Evolutionary conservation across 2,113 vertebrate species (phyloP).

Genomic region (Dasyurus viverrinus): DNA sequence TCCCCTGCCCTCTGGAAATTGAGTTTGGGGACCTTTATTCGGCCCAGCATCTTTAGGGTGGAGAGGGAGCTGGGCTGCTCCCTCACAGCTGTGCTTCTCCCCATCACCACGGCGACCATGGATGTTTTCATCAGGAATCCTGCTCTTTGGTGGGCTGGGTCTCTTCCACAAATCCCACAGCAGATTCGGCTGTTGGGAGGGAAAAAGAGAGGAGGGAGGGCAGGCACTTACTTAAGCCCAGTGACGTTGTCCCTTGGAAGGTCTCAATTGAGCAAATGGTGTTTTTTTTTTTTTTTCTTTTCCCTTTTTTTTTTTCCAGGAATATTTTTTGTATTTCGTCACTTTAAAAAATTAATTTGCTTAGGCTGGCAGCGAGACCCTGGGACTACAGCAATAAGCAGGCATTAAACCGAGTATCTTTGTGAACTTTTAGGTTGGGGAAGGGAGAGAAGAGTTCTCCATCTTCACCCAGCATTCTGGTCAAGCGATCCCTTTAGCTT

Average conservation of each 20-base stretch:
- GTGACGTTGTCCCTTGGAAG: neutral
- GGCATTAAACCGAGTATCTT: neutral
- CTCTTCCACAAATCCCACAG: conserved; percentile 10
- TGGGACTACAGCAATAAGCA: neutral
- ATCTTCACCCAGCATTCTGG: neutral
- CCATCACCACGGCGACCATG: conserved; percentile 20
- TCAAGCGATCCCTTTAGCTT: neutral
- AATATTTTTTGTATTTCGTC: neutral
- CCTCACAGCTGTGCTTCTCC: neutral
- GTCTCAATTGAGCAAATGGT: neutral
- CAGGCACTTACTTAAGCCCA: neutral
- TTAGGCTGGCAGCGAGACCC: neutral
- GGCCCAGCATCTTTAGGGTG: neutral
- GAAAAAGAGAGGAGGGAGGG: neutral
- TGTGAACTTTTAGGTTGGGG: neutral
- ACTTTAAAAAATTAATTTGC: neutral
- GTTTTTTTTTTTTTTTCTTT: neutral
- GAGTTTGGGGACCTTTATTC: neutral
- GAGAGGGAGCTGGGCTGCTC: neutral
- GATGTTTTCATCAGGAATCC: conserved; percentile 36
- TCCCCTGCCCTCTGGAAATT: neutral
- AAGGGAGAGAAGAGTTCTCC: neutral
- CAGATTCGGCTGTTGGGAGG: neutral
- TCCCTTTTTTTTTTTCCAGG: neutral
- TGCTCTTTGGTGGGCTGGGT: neutral